Conservation (phyloP, 2,113 vertebrate species). For the Phylloscopus whistleri region DNA sequence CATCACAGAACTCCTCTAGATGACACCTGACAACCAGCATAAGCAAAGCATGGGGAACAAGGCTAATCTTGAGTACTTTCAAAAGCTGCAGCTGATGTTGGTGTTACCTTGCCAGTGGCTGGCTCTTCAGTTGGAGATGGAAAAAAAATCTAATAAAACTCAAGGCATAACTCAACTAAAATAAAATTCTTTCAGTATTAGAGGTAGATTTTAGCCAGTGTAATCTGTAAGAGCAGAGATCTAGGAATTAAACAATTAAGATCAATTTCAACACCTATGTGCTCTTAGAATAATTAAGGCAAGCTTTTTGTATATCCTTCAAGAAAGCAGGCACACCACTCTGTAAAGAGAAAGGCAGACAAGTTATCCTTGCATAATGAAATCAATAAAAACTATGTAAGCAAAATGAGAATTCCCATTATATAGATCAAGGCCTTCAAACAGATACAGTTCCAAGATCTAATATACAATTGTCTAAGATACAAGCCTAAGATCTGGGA, state of each 20-base stretch:
- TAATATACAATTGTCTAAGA: not conserved
- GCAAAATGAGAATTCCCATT: not conserved
- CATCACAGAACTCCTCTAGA: not conserved
- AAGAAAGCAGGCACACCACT: constrained; percentile 86
- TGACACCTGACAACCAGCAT: not conserved
- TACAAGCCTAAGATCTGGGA: not conserved
- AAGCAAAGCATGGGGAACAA: not conserved
- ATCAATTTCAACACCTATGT: not conserved
- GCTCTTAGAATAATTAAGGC: constrained; percentile 71
- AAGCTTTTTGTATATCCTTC: constrained; percentile 84
- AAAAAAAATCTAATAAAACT: not conserved
- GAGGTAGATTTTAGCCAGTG: constrained; percentile 48
- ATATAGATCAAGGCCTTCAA: not conserved
- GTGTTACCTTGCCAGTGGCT: not conserved
- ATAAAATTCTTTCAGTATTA: not conserved
- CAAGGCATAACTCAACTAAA: not conserved
- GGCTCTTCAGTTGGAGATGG: not conserved
- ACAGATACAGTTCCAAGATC: not conserved
- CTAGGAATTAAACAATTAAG: not conserved
- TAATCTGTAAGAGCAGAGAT: not conserved
- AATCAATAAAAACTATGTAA: not conserved
- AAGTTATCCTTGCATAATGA: not conserved
- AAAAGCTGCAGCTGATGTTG: not conserved
- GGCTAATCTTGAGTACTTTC: not conserved
- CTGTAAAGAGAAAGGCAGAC: constrained; percentile 69